Evolutionary conservation across 2,797 vertebrate species (phyloP).

Genomic region (Coccyzus lansbergi): DNA sequence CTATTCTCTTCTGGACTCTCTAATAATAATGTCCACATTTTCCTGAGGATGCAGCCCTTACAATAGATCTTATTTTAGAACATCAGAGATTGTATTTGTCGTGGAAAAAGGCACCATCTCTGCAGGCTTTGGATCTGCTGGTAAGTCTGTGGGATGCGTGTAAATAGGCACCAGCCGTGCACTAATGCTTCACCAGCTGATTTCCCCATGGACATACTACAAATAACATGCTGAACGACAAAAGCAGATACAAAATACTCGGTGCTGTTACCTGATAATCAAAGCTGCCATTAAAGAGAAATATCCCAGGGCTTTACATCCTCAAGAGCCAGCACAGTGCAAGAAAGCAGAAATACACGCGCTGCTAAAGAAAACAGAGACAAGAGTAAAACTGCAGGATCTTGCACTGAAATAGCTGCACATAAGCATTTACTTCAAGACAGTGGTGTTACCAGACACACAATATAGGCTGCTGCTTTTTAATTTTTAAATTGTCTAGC

Average conservation of each 20-base stretch:
- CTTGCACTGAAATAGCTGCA: neutral
- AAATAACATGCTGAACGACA: neutral
- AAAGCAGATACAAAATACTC: neutral
- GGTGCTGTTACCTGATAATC: neutral
- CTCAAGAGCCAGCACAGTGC: neutral
- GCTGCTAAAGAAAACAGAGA: neutral
- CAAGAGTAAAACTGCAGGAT: neutral
- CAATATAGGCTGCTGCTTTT: neutral
- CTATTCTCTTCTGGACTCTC: neutral
- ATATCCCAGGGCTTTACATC: neutral
- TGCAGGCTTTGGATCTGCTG: neutral
- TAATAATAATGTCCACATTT: neutral
- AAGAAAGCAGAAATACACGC: neutral
- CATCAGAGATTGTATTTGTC: neutral
- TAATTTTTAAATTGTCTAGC: neutral
- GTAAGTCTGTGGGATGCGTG: fast-evolving
- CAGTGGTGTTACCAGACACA: neutral
- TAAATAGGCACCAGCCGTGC: neutral
- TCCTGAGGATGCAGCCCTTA: neutral
- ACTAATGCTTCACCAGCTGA: neutral
- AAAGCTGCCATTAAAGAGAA: neutral
- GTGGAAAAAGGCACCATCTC: neutral
- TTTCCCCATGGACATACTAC: neutral
- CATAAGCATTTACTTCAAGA: neutral
- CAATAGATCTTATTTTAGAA: neutral